Conservation (phyloP, 2,113 vertebrate genomes). For the Eptesicus fuscus region DNA sequence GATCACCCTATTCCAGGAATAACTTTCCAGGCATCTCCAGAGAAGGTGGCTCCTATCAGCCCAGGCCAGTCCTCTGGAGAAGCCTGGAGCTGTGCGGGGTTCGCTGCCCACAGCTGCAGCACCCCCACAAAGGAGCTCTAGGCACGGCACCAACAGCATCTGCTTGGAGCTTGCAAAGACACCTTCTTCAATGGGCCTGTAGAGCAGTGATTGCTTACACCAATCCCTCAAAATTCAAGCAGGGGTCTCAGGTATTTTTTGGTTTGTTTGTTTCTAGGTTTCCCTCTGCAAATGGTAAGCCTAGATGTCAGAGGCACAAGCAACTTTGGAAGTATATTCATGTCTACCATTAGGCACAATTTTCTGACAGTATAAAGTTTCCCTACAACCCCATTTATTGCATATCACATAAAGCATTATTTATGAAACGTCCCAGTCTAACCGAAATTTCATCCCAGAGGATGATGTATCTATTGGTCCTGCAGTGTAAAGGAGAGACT, state of each 20-base stretch:
- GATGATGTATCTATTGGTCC: background rate
- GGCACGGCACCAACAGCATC: background rate
- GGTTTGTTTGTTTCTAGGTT: background rate
- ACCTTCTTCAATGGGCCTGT: background rate
- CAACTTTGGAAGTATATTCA: background rate
- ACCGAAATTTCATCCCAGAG: background rate
- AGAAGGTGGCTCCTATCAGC: background rate
- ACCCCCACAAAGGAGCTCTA: background rate
- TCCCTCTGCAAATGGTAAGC: background rate
- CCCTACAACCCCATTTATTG: background rate
- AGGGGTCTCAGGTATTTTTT: background rate
- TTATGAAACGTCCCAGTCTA: background rate
- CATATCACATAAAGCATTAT: background rate
- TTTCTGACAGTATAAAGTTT: background rate
- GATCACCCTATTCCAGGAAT: background rate
- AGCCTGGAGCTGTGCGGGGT: rapidly evolving
- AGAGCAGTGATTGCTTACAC: background rate
- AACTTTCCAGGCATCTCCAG: background rate
- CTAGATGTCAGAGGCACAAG: background rate
- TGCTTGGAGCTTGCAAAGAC: background rate
- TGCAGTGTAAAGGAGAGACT: background rate
- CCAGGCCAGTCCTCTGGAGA: background rate
- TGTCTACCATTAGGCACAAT: background rate
- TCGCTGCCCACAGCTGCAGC: background rate
- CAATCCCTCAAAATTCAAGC: background rate